These are phyloP conservation scores for Drosophila prosaltans DNA, from an alignment of 1,140 invertebrate species.

Conservation along the genomic window DNA sequence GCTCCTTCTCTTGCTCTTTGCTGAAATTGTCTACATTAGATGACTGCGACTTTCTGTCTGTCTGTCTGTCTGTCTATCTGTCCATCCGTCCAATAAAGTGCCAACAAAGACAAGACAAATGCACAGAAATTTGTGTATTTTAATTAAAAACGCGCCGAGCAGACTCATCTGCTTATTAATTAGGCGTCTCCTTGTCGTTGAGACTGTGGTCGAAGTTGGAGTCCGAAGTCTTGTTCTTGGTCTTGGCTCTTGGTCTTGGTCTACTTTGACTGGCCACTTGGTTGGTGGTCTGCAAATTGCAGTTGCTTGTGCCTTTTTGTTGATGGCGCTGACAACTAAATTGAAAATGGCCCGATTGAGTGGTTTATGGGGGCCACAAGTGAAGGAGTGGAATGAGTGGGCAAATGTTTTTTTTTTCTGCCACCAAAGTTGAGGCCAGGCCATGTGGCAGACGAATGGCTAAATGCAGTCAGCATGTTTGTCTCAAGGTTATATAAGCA, in stretches of 20 bases:
- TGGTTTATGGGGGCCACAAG: conserved; percentile 53
- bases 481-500: conserved; percentile 45
- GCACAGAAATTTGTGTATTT: conserved; percentile 78
- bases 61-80: neutral
- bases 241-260: conserved; percentile 38
- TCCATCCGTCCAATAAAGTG: conserved; percentile 63
- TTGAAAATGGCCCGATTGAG: conserved; percentile 58
- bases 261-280: conserved; percentile 60
- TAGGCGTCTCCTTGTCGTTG: conserved; percentile 53
- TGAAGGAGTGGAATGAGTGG: conserved; percentile 9
- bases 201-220: conserved; percentile 15
- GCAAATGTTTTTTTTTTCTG: neutral
- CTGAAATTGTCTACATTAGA: conserved; percentile 44
- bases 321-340: conserved; percentile 65
- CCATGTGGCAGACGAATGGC: conserved; percentile 7
- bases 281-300: conserved; percentile 59
- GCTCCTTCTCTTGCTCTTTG: neutral
- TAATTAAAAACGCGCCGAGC: conserved; percentile 76
- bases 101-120: conserved; percentile 58
- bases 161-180: conserved; percentile 79
- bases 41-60: conserved; percentile 24
- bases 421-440: neutral
- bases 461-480: conserved; percentile 22
- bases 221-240: conserved; percentile 9
- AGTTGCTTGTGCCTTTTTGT: conserved; percentile 48